Percentiles rank a stretch among this genome's conserved stretches.
Evolutionary conservation across 2,797 vertebrate species (phyloP).

Genomic region (Oreochromis grahami): DNA sequence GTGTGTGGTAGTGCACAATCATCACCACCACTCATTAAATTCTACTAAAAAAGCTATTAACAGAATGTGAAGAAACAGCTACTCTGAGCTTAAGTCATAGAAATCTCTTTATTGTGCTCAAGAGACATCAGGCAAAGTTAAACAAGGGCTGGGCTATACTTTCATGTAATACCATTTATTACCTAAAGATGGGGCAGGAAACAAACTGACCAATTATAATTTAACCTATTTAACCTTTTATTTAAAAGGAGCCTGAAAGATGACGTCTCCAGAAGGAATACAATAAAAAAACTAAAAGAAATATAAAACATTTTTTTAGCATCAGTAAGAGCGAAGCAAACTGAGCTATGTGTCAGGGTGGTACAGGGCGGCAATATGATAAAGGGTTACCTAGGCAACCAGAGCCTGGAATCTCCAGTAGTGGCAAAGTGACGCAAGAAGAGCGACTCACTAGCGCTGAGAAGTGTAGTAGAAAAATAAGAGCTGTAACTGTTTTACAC

Average conservation of each 20-base stretch:
- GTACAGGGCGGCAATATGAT: neutral
- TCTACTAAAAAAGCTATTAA: neutral
- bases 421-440: neutral
- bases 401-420: neutral
- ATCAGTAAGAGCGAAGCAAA: rapidly evolving
- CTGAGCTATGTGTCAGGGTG: neutral
- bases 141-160: neutral
- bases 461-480: neutral
- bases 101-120: neutral
- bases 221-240: neutral
- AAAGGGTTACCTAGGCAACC: neutral
- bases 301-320: neutral
- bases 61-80: neutral
- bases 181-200: neutral
- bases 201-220: neutral
- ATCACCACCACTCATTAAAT: neutral
- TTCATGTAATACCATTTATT: neutral
- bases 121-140: neutral
- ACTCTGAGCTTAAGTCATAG: neutral
- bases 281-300: neutral
- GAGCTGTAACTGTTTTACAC: neutral
- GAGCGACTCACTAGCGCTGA: neutral
- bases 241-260: neutral
- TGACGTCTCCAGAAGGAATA: rapidly evolving
- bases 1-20: neutral